Evolutionary conservation across 2,113 vertebrate species (phyloP).

Genomic region (Picathartes gymnocephalus): DNA sequence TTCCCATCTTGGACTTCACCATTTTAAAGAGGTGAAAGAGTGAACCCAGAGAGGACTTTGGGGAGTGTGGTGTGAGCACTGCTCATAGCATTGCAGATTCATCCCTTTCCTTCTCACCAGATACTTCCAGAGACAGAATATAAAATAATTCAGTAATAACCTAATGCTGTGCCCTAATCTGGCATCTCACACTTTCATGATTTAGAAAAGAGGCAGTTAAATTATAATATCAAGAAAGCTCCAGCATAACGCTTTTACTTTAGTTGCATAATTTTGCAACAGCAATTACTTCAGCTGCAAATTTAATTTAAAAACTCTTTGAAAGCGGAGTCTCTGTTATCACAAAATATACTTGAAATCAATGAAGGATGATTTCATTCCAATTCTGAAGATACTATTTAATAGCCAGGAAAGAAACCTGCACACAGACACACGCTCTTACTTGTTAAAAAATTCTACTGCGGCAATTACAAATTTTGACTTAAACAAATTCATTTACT

Average conservation of each 20-base stretch:
- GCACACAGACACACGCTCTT: not conserved
- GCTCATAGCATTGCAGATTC: not conserved
- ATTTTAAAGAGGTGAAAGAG: rapidly evolving
- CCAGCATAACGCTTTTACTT: conserved; percentile 55
- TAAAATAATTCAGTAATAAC: conserved; percentile 29
- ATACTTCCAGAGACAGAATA: not conserved
- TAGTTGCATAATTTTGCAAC: conserved; percentile 66
- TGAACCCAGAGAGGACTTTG: not conserved
- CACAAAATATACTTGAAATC: conserved; percentile 72
- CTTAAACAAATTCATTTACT: conserved; percentile 60
- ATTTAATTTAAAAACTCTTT: conserved; percentile 78
- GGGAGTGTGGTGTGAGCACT: not conserved
- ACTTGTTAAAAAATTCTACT: conserved; percentile 64
- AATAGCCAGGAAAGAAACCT: conserved; percentile 54
- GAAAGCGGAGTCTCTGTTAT: conserved; percentile 65
- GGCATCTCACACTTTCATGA: conserved; percentile 20
- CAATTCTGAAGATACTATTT: conserved; percentile 66
- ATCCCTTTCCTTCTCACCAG: not conserved
- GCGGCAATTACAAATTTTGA: conserved; percentile 58
- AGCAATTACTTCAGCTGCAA: conserved; percentile 74
- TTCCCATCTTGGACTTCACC: not conserved
- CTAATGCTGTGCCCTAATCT: conserved; percentile 32
- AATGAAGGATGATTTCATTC: conserved; percentile 73
- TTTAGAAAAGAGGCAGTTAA: conserved; percentile 68
- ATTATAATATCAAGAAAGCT: conserved; percentile 63